phyloP scores from a whole-genome alignment of 2,113 vertebrate genomes.

The Phyllopteryx taeniolatus region DNA sequence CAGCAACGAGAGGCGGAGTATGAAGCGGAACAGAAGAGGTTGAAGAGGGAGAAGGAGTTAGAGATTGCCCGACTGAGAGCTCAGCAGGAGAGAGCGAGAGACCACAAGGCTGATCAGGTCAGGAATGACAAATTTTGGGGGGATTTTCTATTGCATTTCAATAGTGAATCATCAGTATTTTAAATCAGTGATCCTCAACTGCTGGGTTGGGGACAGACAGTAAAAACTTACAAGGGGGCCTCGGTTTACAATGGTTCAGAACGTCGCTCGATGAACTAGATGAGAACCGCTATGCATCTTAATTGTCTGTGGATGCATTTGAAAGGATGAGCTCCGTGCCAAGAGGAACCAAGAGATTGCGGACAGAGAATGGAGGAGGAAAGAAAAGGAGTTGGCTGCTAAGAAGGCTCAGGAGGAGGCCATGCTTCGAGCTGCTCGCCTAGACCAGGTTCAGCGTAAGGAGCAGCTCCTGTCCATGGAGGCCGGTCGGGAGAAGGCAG shows the following conservation, averaged over 20 bases:
- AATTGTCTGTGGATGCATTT: background rate
- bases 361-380: conserved; percentile 83
- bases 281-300: background rate
- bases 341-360: conserved; percentile 80
- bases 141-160: background rate
- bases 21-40: conserved; percentile 79
- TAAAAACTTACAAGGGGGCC: background rate
- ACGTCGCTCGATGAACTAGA: background rate
- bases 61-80: conserved; percentile 78
- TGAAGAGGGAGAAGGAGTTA: conserved; percentile 82
- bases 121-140: conserved; percentile 2
- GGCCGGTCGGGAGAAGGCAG: conserved; percentile 75
- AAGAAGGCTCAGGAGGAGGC: conserved; percentile 65
- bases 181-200: background rate
- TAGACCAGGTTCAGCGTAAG: conserved; percentile 79
- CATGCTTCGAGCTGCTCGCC: conserved; percentile 63
- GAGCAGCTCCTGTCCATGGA: conserved; percentile 76
- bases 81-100: conserved; percentile 78
- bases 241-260: background rate
- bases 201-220: background rate
- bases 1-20: conserved; percentile 80
- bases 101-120: conserved; percentile 84
- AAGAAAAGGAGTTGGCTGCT: conserved; percentile 68
- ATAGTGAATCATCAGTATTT: background rate
- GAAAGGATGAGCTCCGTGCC: conserved; percentile 81